Base-by-base conservation (phyloP, 1,140 invertebrate genomes). In the Nephotettix cincticeps region DNA sequence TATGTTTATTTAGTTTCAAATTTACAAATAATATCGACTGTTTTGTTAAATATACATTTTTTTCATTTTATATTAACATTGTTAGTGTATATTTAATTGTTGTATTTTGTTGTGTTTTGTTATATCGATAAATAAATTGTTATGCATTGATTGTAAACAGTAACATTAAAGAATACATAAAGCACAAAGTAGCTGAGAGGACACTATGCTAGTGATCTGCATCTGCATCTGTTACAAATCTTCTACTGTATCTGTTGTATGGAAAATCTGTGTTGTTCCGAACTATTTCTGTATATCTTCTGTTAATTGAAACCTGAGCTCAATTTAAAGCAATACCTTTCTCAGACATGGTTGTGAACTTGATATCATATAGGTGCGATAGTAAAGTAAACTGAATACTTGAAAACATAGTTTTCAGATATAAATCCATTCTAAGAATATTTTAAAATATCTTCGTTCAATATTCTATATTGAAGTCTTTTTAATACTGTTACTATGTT, bases 311-410 rank as follows among this genome's bases (percentile, higher is more conserved):
- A 54, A 61, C 56, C 56, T 23, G 9, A 28, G 56, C 56, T 61
- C 56, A 61, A 61, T 23, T 4, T 28, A 61, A 61, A 61, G 56
- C 56, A 61, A 61, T 61, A 61, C 56, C 56, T 28, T 36, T 61
- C 27, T 61, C 21, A 9, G 47, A 27, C 23, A 28, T 29, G 56
- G 56, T 61, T 61, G 56, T 61, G 56, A 61, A 21, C 27, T 61
- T 11, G 23, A 27, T 27, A 27, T 28, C 21, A 61, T 11, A 14
- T 61, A 61, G 56, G 32, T 36, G 32, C 32, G 32, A 36, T 36
- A 36, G n/a, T n/a, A n/a, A n/a, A 36, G 32, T 36, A 6, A 36
- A 36, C 14, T 36, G 32, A 14, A 36, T n/a, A 36, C 14, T 6
- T 36, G 32, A 36, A 36, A 36, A 36, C 14, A 36, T 36, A 6